Percentiles rank a stretch among this genome's conserved stretches.
Conservation (phyloP, 2,113 vertebrate genomes). For the Istiophorus platypterus region DNA sequence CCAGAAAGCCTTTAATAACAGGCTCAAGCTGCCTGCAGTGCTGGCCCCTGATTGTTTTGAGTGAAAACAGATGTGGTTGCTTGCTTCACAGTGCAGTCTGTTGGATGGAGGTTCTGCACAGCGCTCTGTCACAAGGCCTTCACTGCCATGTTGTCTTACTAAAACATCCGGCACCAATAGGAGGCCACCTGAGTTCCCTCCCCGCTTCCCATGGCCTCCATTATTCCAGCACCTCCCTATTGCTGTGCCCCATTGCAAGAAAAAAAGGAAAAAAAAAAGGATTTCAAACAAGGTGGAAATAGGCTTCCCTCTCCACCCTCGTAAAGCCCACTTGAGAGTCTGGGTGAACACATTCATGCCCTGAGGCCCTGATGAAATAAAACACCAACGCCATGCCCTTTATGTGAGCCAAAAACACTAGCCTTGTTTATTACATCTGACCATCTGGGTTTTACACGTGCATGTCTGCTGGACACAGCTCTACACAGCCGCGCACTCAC, state of each 20-base stretch:
- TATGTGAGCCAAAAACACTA: conserved; percentile 67
- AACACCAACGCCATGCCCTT: conserved; percentile 71
- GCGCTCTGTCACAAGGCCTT: conserved; percentile 70
- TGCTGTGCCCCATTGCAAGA: conserved; percentile 31
- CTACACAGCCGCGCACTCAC: conserved; percentile 37
- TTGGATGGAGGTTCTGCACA: conserved; percentile 56
- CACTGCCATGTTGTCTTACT: conserved; percentile 75
- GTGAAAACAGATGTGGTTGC: conserved; percentile 86
- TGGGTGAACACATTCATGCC: conserved; percentile 71
- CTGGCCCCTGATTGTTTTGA: conserved; percentile 84
- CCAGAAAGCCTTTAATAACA: conserved; percentile 85
- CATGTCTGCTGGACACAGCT: conserved; percentile 69
- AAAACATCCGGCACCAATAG: conserved; percentile 81
- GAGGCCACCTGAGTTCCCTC: conserved; percentile 69
- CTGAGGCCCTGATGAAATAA: conserved; percentile 72
- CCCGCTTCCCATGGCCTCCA: conserved; percentile 21
- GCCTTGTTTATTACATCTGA: conserved; percentile 80
- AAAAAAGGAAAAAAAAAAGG: conserved; percentile 26
- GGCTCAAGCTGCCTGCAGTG: conserved; percentile 78
- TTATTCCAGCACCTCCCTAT: conserved; percentile 51
- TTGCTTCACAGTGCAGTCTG: conserved; percentile 64
- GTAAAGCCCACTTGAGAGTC: conserved; percentile 71
- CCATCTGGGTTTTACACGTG: conserved; percentile 78
- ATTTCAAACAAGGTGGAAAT: conserved; percentile 73
- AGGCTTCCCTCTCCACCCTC: conserved; percentile 52